Evolutionary conservation across 2,113 vertebrate species (phyloP).

Genomic region (Lampris megalopsis): DNA sequence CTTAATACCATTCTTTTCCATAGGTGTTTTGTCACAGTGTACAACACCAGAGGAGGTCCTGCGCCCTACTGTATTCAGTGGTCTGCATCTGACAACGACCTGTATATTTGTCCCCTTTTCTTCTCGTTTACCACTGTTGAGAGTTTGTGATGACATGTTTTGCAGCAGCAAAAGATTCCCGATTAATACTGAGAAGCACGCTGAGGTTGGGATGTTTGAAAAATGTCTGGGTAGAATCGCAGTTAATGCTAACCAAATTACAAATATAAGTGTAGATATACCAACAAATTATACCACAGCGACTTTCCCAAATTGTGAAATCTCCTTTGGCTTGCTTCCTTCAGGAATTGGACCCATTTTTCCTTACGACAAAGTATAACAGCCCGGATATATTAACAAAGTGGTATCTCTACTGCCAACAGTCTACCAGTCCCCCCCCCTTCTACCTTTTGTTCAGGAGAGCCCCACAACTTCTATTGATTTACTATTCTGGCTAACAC

Average conservation of each 20-base stretch:
- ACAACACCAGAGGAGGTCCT: constrained; percentile 87
- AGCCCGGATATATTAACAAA: accelerated
- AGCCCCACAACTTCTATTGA: too few relatives aligned
- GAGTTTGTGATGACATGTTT: constrained; percentile 80
- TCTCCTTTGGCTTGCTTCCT: neutral
- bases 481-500: too few relatives aligned
- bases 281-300: neutral
- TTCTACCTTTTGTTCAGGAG: too few relatives aligned
- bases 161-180: constrained; percentile 1
- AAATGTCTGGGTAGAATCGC: neutral
- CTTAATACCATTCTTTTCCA: too few relatives aligned
- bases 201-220: neutral
- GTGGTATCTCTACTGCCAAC: too few relatives aligned
- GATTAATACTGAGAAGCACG: neutral
- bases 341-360: neutral
- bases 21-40: constrained; percentile 83
- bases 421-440: neutral
- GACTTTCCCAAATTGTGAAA: constrained; percentile 13
- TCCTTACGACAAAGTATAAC: neutral
- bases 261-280: neutral
- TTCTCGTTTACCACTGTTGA: constrained; percentile 83
- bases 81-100: constrained; percentile 95
- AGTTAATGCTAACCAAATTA: neutral
- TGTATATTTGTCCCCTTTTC: constrained; percentile 96
- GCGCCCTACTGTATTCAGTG: constrained; percentile 90